Conservation (phyloP, 2,113 vertebrate genomes). For the Bettongia penicillata region DNA sequence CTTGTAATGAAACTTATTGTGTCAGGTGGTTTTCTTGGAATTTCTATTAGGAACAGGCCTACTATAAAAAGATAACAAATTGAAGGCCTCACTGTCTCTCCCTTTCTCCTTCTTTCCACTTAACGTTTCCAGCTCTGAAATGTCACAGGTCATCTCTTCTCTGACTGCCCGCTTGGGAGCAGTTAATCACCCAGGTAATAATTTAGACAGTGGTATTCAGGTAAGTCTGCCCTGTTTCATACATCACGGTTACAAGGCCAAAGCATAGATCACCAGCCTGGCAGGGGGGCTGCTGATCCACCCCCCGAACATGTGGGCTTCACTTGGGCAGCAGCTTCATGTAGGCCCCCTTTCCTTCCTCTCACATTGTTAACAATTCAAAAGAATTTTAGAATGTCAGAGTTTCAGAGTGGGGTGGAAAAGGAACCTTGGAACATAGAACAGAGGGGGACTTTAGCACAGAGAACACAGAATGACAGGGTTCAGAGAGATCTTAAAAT, state of each 20-base stretch:
- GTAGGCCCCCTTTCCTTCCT: neutral
- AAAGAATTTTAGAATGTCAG: neutral
- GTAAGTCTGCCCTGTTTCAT: accelerated
- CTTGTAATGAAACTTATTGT: neutral
- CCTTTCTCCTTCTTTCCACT: accelerated
- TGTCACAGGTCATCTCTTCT: neutral
- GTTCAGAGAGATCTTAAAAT: neutral
- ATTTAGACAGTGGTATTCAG: accelerated
- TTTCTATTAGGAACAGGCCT: accelerated
- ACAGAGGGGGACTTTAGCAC: neutral
- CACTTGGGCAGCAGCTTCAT: neutral
- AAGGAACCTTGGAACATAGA: neutral
- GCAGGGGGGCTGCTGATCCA: accelerated
- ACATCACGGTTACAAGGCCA: accelerated
- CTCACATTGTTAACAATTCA: neutral
- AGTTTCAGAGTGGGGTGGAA: neutral
- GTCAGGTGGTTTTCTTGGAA: neutral
- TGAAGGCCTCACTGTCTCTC: accelerated
- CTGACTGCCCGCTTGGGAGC: neutral
- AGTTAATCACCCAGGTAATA: neutral
- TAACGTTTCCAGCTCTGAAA: neutral
- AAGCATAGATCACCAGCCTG: accelerated
- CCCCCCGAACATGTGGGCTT: neutral
- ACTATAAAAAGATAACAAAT: neutral
- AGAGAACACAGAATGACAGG: neutral